Percentiles rank a stretch among this genome's conserved stretches.
Evolutionary conservation across 2,113 vertebrate genomes (phyloP).

Genomic region (Sisor rabdophorus): DNA sequence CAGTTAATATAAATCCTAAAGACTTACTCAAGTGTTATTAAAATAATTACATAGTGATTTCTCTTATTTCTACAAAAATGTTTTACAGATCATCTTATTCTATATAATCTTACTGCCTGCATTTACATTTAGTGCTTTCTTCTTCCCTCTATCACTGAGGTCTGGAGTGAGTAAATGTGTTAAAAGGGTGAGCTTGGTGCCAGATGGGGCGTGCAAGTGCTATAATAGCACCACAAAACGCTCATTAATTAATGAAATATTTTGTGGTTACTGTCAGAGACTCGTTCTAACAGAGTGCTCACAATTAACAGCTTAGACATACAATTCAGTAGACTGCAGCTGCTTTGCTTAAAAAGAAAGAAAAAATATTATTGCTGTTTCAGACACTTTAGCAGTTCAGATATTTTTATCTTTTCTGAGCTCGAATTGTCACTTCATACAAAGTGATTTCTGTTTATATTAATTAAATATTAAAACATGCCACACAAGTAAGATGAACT

Average conservation of each 20-base stretch:
- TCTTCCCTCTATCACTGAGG: constrained; percentile 23
- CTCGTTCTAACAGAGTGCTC: constrained; percentile 45
- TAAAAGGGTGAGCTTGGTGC: constrained; percentile 48
- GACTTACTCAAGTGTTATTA: no score
- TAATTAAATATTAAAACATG: constrained; percentile 54
- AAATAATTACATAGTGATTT: not conserved
- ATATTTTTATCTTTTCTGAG: constrained; percentile 15
- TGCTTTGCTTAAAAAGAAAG: constrained; percentile 22
- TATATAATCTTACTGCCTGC: not conserved
- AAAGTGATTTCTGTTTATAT: constrained; percentile 30
- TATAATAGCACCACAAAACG: constrained; percentile 55
- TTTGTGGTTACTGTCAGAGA: constrained; percentile 50
- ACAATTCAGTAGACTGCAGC: constrained; percentile 38
- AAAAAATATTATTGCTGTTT: constrained; percentile 14
- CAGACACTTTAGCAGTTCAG: constrained; percentile 21
- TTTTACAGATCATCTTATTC: not conserved
- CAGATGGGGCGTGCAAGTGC: constrained; percentile 49
- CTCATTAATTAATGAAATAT: constrained; percentile 59
- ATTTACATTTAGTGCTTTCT: constrained; percentile 26
- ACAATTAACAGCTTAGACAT: constrained; percentile 31
- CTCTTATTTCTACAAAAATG: not conserved
- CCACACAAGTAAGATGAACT: constrained; percentile 31
- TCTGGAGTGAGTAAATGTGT: constrained; percentile 48
- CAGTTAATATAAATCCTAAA: no score
- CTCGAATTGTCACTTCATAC: constrained; percentile 18